Conservation (phyloP, 2,797 vertebrate species). For the Alectoris magna region DNA sequence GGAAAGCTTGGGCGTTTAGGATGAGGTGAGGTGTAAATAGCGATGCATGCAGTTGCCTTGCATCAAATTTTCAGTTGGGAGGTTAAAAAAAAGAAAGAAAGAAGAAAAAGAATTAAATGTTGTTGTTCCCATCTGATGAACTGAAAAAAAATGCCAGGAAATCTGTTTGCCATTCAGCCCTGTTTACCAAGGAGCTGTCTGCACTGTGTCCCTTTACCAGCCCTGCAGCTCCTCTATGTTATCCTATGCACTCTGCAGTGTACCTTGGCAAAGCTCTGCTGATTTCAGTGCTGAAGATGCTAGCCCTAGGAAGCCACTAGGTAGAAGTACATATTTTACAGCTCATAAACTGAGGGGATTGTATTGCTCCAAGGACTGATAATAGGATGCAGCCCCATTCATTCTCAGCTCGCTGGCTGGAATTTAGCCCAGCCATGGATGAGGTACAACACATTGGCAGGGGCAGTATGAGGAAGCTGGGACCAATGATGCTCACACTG, state of each 20-base stretch:
- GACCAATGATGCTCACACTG: background rate
- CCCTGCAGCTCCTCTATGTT: background rate
- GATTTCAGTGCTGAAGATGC: background rate
- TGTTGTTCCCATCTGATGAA: background rate
- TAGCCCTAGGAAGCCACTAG: background rate
- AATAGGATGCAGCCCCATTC: slow-evolving; percentile 2
- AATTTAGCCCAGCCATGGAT: background rate
- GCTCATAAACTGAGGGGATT: slow-evolving; percentile 2
- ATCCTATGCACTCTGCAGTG: background rate
- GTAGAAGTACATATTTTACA: slow-evolving; percentile 13
- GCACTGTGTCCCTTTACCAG: background rate
- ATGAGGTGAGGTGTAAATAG: background rate
- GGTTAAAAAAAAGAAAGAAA: background rate
- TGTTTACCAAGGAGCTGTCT: background rate
- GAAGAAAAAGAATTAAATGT: background rate
- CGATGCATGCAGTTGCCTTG: rapidly evolving
- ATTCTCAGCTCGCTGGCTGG: background rate
- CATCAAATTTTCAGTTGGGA: background rate
- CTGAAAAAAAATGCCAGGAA: background rate
- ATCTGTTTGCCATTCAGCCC: background rate
- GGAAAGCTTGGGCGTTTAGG: background rate
- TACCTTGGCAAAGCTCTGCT: background rate
- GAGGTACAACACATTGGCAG: background rate
- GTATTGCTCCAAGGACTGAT: background rate
- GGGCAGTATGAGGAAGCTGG: background rate